Evolutionary conservation across 2,797 vertebrate species (phyloP).

Genomic region (Eulemur rubriventer): DNA sequence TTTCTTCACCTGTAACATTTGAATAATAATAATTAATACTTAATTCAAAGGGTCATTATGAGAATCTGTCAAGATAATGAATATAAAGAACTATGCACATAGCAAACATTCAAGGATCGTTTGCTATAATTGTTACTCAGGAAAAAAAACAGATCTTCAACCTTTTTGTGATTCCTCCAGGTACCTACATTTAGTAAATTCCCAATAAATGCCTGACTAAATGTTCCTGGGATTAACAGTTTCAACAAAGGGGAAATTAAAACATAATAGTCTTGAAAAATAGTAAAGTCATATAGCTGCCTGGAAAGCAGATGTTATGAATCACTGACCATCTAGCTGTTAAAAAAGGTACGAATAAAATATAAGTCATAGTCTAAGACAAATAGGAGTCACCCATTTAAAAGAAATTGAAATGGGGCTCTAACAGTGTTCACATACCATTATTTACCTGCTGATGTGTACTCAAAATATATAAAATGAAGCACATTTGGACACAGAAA

Average conservation of each 20-base stretch:
- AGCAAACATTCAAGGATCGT: not conserved
- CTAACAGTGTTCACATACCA: not conserved
- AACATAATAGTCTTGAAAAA: not conserved
- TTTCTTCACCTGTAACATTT: conserved; percentile 31
- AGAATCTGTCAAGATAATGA: conserved; percentile 26
- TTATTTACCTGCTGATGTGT: not conserved
- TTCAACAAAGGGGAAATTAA: not conserved
- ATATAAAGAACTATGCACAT: not conserved
- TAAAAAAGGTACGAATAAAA: conserved; percentile 41
- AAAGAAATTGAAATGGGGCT: conserved; percentile 11
- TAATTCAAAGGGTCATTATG: not conserved
- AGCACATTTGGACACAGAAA: conserved; percentile 30
- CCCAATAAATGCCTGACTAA: not conserved
- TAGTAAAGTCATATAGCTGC: not conserved
- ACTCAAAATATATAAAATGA: conserved; percentile 40
- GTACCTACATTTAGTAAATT: not conserved
- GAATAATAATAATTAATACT: conserved; percentile 50
- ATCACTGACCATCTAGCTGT: not conserved
- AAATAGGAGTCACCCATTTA: not conserved
- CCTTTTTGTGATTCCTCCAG: not conserved
- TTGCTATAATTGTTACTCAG: not conserved
- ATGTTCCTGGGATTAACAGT: not conserved
- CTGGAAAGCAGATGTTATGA: conserved; percentile 12
- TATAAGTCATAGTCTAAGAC: not conserved
- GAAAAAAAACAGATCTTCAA: conserved; percentile 21